phyloP scores from a whole-genome alignment of 2,797 vertebrate genomes.

The Liasis olivaceus region DNA sequence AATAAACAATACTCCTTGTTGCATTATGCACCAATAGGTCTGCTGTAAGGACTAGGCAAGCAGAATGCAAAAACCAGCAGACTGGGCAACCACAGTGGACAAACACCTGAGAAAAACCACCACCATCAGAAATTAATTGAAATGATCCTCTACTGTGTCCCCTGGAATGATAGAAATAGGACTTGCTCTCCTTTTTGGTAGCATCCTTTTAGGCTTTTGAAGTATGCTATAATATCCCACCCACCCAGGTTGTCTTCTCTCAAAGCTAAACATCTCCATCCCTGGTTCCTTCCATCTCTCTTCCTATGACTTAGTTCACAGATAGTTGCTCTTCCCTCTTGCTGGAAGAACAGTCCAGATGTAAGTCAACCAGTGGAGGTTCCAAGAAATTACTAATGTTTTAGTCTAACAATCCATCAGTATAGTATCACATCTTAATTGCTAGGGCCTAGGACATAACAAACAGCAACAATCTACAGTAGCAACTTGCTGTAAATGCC shows the following conservation, averaged over 20 bases:
- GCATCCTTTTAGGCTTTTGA: neutral
- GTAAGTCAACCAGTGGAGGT: neutral
- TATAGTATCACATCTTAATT: neutral
- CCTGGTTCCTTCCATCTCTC: neutral
- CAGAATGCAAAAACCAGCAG: too few species aligned
- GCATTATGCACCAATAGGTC: too few species aligned
- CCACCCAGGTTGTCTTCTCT: neutral
- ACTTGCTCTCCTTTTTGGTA: neutral
- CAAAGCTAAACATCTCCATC: neutral
- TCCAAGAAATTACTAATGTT: neutral
- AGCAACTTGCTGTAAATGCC: neutral
- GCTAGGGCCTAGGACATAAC: neutral
- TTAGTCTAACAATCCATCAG: neutral
- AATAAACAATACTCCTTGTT: too few species aligned
- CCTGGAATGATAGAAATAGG: too few species aligned
- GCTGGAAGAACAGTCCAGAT: neutral
- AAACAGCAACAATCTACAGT: neutral
- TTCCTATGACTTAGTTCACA: neutral
- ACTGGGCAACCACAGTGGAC: too few species aligned
- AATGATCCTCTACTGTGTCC: too few species aligned
- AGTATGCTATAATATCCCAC: neutral
- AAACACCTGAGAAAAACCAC: too few species aligned
- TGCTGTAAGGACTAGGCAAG: too few species aligned
- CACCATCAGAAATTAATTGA: too few species aligned
- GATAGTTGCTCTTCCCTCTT: neutral